Evolutionary conservation across 2,797 vertebrate genomes (phyloP), one percentile per base, ranked within the genome.

Genomic region (Syndactyla subalaris): DNA sequence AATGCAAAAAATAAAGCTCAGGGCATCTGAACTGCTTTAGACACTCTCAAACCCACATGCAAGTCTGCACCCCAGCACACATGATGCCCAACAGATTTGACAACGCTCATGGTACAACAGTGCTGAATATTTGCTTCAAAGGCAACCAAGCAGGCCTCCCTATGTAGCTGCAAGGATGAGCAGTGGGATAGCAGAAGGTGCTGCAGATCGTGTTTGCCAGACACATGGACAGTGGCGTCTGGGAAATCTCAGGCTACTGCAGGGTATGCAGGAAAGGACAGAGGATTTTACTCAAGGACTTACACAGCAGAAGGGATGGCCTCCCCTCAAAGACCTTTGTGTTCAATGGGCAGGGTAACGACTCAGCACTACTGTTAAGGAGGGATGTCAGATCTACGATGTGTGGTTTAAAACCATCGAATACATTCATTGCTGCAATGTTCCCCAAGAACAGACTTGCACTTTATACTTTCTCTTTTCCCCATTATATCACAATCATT

Each of bases 181-280:
- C 45, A 66, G 39, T 6, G 51, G n/a, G 32, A 22, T 10, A 58
- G 34, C 51, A 62, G 39, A 32, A 65, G 32, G 22, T 55, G 58
- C 48, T 67, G 54, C 12, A 70, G 32, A 29, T 34, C 0, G 0
- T 23, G n/a, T 38, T 67, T 58, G 52, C 43, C 7, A 12, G 55
- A 73, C 10, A 21, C 14, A 22, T 0, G 2, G 32, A 48, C 0
- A 0, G 23, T 78, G 49, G n/a, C 22, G 62, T 66, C 24, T 51
- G 46, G 92, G 51, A 66, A 58, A 89, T 36, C 54, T 49, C 71
- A 32, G 54, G 39, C 30, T 75, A 20, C 36, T 21, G 36, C 30
- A 76, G 46, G 12, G 10, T 29, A 18, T 23, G 30, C 38, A 78
- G 39, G n/a, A 43, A 90, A 93, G 59, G 58, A 66, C 24, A 66